Evolutionary conservation across 2,113 vertebrate species (phyloP).

Genomic region (Asarcornis scutulata): DNA sequence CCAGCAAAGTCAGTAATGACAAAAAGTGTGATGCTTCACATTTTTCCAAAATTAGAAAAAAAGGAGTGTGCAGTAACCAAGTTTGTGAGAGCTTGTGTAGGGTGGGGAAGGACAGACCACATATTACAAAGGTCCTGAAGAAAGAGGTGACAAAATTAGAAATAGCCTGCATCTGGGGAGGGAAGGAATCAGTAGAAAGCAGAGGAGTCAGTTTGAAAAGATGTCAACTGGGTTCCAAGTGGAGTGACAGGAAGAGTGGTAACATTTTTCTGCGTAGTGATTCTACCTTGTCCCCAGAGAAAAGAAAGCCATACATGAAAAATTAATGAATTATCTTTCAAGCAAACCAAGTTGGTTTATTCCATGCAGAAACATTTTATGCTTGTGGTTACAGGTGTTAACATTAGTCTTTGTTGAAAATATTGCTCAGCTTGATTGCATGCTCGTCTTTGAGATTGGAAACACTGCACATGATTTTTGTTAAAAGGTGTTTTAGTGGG

Average conservation of each 20-base stretch:
- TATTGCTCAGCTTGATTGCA: not conserved
- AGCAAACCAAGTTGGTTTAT: not conserved
- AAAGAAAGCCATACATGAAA: not conserved
- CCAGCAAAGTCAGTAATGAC: not conserved
- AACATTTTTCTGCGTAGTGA: not conserved
- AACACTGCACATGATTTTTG: not conserved
- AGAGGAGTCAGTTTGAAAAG: not conserved
- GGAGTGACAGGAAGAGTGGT: not conserved
- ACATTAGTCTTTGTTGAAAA: not conserved
- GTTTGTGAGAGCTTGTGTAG: not conserved
- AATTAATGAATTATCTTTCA: not conserved
- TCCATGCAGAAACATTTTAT: not conserved
- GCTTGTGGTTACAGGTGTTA: not conserved
- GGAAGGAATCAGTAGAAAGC: not conserved
- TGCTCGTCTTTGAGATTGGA: not conserved
- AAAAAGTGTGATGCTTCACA: fast-evolving
- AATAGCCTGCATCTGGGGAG: not conserved
- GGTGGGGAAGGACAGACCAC: not conserved
- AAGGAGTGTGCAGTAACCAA: not conserved
- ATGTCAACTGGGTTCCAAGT: not conserved
- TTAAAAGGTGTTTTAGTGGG: not conserved
- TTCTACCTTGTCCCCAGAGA: not conserved
- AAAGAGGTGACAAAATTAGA: not conserved
- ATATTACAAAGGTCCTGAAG: not conserved
- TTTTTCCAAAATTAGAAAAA: not conserved